These are phyloP conservation scores for Drosophila obscura DNA, from an alignment of 1,140 invertebrate genomes.

Conservation along the genomic window DNA sequence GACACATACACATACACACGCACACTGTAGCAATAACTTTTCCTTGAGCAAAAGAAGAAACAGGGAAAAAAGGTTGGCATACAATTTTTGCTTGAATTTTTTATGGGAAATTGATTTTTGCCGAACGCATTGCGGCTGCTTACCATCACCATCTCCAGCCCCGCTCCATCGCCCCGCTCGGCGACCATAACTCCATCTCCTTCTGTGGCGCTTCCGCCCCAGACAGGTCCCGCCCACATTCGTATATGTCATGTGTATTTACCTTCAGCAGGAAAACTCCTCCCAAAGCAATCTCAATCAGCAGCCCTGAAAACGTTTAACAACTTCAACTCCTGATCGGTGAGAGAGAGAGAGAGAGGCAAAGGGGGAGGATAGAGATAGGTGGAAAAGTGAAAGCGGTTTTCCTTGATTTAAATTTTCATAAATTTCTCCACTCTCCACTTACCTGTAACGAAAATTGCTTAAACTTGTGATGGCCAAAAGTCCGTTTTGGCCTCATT, in stretches of 20 bases:
- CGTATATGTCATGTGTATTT: slow-evolving; percentile 58
- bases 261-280: slow-evolving; percentile 26
- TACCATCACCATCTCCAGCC: neutral
- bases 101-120: slow-evolving; percentile 79
- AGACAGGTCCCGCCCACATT: slow-evolving; percentile 18
- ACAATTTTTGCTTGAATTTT: slow-evolving; percentile 80
- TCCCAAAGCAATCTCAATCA: neutral
- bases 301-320: slow-evolving; percentile 8
- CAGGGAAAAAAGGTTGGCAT: slow-evolving; percentile 67
- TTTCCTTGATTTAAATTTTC: slow-evolving; percentile 62
- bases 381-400: slow-evolving; percentile 47
- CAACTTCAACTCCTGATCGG: slow-evolving; percentile 35
- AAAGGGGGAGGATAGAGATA: neutral
- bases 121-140: slow-evolving; percentile 46
- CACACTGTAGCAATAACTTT: slow-evolving; percentile 65
- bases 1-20: slow-evolving; percentile 16
- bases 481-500: slow-evolving; percentile 79
- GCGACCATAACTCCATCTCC: too few species aligned
- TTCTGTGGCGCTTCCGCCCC: slow-evolving; percentile 25
- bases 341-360: too few species aligned
- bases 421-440: slow-evolving; percentile 60
- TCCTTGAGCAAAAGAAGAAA: slow-evolving; percentile 39
- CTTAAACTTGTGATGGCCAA: slow-evolving; percentile 73
- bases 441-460: slow-evolving; percentile 71
- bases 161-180: neutral